These are phyloP conservation scores for Polypterus senegalus DNA, from an alignment of 2,113 vertebrate species.

Conservation along the genomic window DNA sequence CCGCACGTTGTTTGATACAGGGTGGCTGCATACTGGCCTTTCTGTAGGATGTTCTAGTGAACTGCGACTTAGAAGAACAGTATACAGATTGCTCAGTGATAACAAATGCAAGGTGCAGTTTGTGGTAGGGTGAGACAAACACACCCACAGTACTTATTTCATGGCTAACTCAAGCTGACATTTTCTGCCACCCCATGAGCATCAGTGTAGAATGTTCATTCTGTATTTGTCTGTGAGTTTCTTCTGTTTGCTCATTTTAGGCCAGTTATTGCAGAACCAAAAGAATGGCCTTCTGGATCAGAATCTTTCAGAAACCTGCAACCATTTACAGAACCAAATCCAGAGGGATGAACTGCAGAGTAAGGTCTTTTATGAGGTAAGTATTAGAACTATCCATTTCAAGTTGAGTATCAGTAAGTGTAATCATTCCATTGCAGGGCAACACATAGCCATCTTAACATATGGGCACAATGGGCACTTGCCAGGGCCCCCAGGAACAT, in stretches of 20 bases:
- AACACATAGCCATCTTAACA: background rate
- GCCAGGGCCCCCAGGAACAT: background rate
- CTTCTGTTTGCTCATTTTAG: conserved; percentile 19
- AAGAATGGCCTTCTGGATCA: conserved; percentile 25
- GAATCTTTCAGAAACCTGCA: conserved; percentile 21
- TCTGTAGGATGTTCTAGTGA: too few species aligned
- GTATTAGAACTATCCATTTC: conserved; percentile 7
- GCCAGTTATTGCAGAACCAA: conserved; percentile 21
- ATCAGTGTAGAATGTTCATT: too few species aligned
- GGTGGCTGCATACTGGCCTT: too few species aligned
- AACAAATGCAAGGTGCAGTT: too few species aligned
- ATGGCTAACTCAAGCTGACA: too few species aligned
- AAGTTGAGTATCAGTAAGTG: conserved; percentile 3
- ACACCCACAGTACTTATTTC: too few species aligned
- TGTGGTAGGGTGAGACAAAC: too few species aligned
- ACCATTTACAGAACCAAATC: conserved; percentile 34
- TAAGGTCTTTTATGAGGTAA: conserved; percentile 31
- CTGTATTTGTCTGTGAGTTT: background rate
- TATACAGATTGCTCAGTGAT: too few species aligned
- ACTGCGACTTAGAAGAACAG: too few species aligned
- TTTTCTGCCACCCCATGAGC: too few species aligned
- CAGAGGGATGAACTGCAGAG: conserved; percentile 36
- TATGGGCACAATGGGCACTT: background rate
- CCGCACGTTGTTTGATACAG: too few species aligned
- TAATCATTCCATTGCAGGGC: background rate